Evolutionary conservation across 2,113 vertebrate genomes (phyloP).

Genomic region (Phocoena sinus): DNA sequence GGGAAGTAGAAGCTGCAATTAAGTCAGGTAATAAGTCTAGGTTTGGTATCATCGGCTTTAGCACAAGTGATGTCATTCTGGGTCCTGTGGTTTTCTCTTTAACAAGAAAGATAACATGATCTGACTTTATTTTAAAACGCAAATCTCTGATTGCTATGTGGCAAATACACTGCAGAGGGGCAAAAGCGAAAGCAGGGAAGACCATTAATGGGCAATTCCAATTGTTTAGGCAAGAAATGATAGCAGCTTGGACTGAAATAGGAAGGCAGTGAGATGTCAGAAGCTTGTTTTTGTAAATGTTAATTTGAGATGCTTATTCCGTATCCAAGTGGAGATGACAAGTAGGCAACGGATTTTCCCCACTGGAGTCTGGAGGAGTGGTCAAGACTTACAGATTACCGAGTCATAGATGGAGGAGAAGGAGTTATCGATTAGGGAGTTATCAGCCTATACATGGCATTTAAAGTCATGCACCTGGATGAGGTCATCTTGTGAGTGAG

Average conservation of each 20-base stretch:
- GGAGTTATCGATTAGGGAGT: neutral
- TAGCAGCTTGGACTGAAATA: neutral
- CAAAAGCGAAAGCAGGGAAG: neutral
- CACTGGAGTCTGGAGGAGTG: neutral
- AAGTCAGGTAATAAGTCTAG: neutral
- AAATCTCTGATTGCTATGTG: neutral
- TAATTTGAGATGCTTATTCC: constrained; percentile 2
- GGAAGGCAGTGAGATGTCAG: neutral
- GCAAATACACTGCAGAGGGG: neutral
- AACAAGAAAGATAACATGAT: neutral
- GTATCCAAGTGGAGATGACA: neutral
- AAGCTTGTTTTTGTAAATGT: neutral
- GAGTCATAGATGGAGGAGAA: neutral
- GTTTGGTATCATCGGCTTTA: neutral
- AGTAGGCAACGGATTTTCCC: neutral
- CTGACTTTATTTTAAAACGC: neutral
- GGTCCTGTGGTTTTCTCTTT: neutral
- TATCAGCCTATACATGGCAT: neutral
- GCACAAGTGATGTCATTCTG: neutral
- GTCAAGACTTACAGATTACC: neutral
- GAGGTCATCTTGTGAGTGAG: neutral
- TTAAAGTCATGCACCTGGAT: neutral
- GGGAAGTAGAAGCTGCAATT: neutral
- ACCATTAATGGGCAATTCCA: neutral
- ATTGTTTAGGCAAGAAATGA: neutral